Base-by-base conservation (phyloP, 2,113 vertebrate species). In the Rhineura floridana region DNA sequence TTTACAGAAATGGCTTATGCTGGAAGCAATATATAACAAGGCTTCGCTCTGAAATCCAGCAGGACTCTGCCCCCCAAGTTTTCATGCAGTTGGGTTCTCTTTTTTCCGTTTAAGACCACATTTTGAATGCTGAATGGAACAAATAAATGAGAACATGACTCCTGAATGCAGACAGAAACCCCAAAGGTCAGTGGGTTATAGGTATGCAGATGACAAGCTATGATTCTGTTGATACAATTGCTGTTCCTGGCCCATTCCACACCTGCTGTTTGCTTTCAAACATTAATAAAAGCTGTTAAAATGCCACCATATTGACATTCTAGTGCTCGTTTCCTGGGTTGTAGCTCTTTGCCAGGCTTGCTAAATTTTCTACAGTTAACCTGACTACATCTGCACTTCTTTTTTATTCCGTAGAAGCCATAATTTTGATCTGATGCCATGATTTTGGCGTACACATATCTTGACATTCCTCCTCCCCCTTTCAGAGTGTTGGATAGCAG, bases 171-270 rank as follows among this genome's bases (percentile, higher is more conserved):
- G 90, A 93, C 89, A 85, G 85, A 81, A 55, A 82, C 81, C 6
- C 87, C 89, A 63, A 87, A 93, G 89, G 83, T 93, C 86, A 91
- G 90, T 93, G 84, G 77, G 79, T 91, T 95, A 94, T 93, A 90
- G 70, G 48, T 81, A 87, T 5, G 65, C 44, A 90, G 90, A 93
- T 84, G 78, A 88, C 36, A 94, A 91, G 93, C 81, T 88, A 89
- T 85, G 91, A 93, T 93, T 89, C 87, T 78, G 36, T 89, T 93
- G 93, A 92, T 93, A 50, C 63, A 88, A 86, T 90, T 52, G 12
- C 91, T 85, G 75, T 84, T 88, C 46, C 77, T 84, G 70, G 90
- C 50, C 83, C 88, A 77, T 9, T 2, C 67, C 36, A 67, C 80
- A 90, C 62, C 89, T 90, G 89, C 88, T 86, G 80, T 93, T 82